Conservation (phyloP, 2,113 vertebrate species). For the Triplophysa dalaica region DNA sequence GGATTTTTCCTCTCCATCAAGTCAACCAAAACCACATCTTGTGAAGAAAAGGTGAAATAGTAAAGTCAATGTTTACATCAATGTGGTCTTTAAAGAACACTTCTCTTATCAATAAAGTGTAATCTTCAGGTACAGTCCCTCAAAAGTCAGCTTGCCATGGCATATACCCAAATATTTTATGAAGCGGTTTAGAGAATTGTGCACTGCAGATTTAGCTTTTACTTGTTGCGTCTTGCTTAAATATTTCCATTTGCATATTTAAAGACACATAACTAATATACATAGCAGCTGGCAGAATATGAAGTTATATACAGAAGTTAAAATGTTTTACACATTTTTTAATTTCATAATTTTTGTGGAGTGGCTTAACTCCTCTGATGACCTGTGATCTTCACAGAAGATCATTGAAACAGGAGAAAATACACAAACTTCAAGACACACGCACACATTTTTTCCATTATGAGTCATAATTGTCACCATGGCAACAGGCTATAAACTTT, state of each 20-base stretch:
- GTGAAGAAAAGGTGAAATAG: background rate
- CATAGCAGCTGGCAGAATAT: background rate
- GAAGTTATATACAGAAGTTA: background rate
- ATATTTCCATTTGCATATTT: constrained; percentile 17
- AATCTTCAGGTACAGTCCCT: background rate
- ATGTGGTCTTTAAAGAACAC: background rate
- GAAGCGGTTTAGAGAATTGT: background rate
- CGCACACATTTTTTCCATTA: constrained; percentile 25
- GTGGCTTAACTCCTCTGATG: constrained; percentile 34
- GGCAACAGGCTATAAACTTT: constrained; percentile 50
- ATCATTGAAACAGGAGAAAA: background rate
- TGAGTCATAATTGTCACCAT: constrained; percentile 46
- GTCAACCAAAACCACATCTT: background rate
- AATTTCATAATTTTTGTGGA: background rate
- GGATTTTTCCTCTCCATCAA: background rate
- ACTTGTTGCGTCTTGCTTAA: constrained; percentile 25
- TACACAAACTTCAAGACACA: constrained; percentile 14
- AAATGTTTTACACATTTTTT: background rate
- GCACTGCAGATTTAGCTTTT: background rate
- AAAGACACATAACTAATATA: background rate
- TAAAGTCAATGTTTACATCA: background rate
- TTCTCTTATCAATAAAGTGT: background rate
- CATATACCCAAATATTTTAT: background rate
- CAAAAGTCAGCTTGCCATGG: background rate
- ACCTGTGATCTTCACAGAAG: constrained; percentile 41